Base-by-base conservation (phyloP, 2,888 invertebrate genomes). In the Tachina fera region DNA sequence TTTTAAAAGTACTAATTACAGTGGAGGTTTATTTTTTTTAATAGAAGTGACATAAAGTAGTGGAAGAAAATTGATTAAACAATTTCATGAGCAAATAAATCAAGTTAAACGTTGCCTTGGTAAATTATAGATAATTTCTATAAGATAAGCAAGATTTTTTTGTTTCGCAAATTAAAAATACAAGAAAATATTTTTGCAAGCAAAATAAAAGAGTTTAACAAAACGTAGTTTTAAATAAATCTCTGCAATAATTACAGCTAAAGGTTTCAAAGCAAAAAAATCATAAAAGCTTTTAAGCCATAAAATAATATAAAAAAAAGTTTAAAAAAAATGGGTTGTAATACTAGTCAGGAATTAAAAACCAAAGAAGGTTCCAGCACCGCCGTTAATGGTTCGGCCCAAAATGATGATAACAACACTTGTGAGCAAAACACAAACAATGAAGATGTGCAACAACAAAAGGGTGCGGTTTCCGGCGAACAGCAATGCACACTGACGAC, bases 261-360 rank as follows among this genome's bases (percentile, higher is more conserved):
- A 83, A 70, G 74, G 61, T 81, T 83, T 56, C 67, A 51, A 14
- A 31, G 41, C 41, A 41, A 76, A 60, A n/a, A 41, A 19, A 56
- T 16, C 5, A 76, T 53, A 1, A 14, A 53, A 45, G 3, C 13
- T 11, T 31, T 39, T 47, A 45, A 63, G 9, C 5, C 22, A 77
- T 60, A 22, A 61, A 70, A 51, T 47, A 58, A 10, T 31, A 47
- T n/a, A n/a, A n/a, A 71, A 19, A 13, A 47, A 74, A 43, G 1
- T 1, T 13, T 65, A 61, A 80, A 77, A 61, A 80, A 71, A 61
- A 93, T 94, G 94, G 92, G 94, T 90, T 95, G 95, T 92, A 95
- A 94, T 89, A 95, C 94, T 70, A 95, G 95, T 91, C 94, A 95
- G 91, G 95, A 95, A 89, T 88, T 92, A 87, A 92, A 92, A 87